Evolutionary conservation across 1,140 invertebrate species (phyloP).

Genomic region (Thrips palmi): DNA sequence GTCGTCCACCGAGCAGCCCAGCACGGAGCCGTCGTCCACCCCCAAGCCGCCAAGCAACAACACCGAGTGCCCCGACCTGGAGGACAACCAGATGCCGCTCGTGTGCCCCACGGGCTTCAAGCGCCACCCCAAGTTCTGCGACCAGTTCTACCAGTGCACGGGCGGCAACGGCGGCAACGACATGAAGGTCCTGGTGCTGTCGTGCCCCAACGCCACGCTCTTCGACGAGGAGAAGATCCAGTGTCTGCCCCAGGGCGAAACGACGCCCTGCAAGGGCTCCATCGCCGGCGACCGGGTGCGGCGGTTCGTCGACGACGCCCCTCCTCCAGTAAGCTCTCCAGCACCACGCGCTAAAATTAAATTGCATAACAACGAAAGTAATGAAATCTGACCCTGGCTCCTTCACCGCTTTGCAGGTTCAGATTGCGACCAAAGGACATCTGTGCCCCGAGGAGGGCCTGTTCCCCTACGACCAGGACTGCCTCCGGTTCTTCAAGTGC

Average conservation of each 20-base stretch:
- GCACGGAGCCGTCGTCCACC: slow-evolving; percentile 2
- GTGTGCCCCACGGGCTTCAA: slow-evolving; percentile 64
- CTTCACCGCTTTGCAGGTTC: slow-evolving; percentile 45
- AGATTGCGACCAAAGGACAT: slow-evolving; percentile 27
- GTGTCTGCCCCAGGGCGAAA: slow-evolving; percentile 33
- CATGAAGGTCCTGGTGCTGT: slow-evolving; percentile 48
- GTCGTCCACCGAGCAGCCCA: slow-evolving; percentile 3
- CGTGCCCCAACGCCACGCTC: slow-evolving; percentile 53
- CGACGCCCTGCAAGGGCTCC: slow-evolving; percentile 3
- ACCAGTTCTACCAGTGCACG: slow-evolving; percentile 67
- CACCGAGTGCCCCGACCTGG: slow-evolving; percentile 14
- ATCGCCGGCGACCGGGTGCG: neutral
- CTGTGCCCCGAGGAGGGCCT: slow-evolving; percentile 49
- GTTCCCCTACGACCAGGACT: slow-evolving; percentile 38
- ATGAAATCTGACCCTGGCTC: no score
- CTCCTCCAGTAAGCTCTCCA: neutral
- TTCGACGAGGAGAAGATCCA: slow-evolving; percentile 52
- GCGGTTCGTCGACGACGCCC: neutral
- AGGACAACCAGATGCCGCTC: slow-evolving; percentile 39
- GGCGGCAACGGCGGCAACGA: slow-evolving; percentile 37
- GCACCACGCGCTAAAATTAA: no score
- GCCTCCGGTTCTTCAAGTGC: slow-evolving; percentile 56
- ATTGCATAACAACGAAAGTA: no score
- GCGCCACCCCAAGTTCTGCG: slow-evolving; percentile 65
- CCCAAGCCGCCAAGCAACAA: slow-evolving; percentile 18